Percentiles rank a stretch among this genome's conserved stretches.
phyloP scores from a whole-genome alignment of 2,797 vertebrate genomes.

The Petrocephalus schoutedeni region DNA sequence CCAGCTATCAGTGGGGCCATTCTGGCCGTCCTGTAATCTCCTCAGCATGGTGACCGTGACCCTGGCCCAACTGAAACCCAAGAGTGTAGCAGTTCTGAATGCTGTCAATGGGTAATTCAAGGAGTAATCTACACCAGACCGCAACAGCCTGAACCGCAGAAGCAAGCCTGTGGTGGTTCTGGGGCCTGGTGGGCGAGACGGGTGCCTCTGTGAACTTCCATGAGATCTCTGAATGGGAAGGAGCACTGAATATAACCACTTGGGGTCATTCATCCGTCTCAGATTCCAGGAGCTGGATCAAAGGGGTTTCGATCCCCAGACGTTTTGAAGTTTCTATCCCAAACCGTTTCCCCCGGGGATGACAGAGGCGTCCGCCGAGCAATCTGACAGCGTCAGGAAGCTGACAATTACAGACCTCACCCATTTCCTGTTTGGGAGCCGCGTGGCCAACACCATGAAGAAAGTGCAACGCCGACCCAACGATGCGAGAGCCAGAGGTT shows the following conservation, averaged over 20 bases:
- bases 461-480: neutral
- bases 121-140: neutral
- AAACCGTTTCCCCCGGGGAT: neutral
- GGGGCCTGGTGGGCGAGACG: neutral
- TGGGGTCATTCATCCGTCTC: neutral
- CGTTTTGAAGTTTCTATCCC: neutral
- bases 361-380: too few species aligned
- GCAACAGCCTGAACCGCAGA: neutral
- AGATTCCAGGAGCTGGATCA: neutral
- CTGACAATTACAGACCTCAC: slow-evolving; percentile 4
- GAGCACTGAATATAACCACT: neutral
- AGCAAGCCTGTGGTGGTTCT: neutral
- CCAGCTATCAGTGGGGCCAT: neutral
- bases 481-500: neutral
- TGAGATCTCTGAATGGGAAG: neutral
- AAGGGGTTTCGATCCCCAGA: neutral
- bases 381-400: slow-evolving; percentile 16
- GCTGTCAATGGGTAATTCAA: slow-evolving; percentile 1
- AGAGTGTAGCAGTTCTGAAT: neutral
- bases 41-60: neutral
- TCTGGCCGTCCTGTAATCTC: neutral
- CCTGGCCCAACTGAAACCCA: neutral
- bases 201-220: neutral
- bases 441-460: neutral
- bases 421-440: slow-evolving; percentile 16